These are phyloP conservation scores for Trichogramma evanescens DNA, from an alignment of 2,888 invertebrate genomes.

Conservation along the genomic window DNA sequence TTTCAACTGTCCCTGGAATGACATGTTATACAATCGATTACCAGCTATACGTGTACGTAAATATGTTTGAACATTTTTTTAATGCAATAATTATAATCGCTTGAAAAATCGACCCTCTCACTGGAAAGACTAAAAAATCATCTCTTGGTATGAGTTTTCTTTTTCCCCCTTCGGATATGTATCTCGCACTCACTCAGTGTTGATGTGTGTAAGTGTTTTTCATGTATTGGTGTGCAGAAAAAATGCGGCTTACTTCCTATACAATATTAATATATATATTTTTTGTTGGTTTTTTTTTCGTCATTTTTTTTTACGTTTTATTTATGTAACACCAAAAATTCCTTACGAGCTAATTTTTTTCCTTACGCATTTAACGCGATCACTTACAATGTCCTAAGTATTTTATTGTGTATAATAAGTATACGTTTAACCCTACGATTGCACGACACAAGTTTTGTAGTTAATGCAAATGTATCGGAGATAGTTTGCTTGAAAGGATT, in stretches of 20 bases:
- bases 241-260: conserved; percentile 7
- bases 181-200: not conserved
- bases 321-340: conserved; percentile 1
- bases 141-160: no score
- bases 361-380: not conserved
- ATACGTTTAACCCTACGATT: conserved; percentile 35
- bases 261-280: no score
- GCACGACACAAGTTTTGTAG: conserved; percentile 34
- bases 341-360: conserved; percentile 13
- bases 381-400: conserved; percentile 1
- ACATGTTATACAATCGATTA: conserved; percentile 1
- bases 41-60: not conserved
- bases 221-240: not conserved
- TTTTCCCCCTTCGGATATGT: no score
- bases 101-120: not conserved
- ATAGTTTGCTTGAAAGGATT: not conserved
- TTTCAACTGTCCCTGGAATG: conserved; percentile 32
- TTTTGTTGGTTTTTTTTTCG: no score
- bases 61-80: not conserved
- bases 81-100: not conserved
- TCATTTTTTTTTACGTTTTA: no score
- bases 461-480: conserved; percentile 14
- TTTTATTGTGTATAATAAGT: conserved; percentile 6
- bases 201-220: not conserved
- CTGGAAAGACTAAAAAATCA: not conserved